Evolutionary conservation across 2,797 vertebrate species (phyloP).

Genomic region (Takifugu rubripes): DNA sequence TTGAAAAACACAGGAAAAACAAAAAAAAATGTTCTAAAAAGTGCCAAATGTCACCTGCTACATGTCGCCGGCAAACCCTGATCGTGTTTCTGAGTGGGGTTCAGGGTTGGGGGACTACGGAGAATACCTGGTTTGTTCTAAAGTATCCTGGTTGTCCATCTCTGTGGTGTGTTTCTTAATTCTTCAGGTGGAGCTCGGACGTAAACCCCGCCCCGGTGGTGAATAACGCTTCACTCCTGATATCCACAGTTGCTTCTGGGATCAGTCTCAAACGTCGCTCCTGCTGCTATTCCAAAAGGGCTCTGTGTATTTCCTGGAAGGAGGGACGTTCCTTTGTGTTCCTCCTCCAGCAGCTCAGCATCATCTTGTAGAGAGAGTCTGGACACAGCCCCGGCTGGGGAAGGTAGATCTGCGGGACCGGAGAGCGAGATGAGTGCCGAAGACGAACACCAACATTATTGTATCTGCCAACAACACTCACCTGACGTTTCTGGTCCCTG

Average conservation of each 20-base stretch:
- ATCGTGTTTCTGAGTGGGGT: slow-evolving; percentile 14
- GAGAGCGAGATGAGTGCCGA: background rate
- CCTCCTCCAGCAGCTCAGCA: slow-evolving; percentile 96
- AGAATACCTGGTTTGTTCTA: slow-evolving; percentile 27
- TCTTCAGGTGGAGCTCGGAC: too few relatives aligned
- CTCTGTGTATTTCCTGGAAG: slow-evolving; percentile 89
- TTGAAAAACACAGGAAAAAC: background rate
- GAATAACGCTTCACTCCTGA: too few relatives aligned
- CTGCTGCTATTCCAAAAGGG: slow-evolving; percentile 79
- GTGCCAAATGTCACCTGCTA: slow-evolving; percentile 73
- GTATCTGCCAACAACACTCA: slow-evolving; percentile 39
- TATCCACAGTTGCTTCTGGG: slow-evolving; percentile 4
- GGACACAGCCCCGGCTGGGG: slow-evolving; percentile 91
- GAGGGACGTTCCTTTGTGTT: slow-evolving; percentile 91
- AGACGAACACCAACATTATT: background rate
- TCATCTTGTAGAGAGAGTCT: slow-evolving; percentile 92
- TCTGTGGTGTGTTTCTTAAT: slow-evolving; percentile 12
- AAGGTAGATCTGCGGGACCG: slow-evolving; percentile 83
- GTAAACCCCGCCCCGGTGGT: too few relatives aligned
- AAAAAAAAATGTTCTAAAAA: slow-evolving; percentile 58
- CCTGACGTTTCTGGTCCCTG: slow-evolving; percentile 96
- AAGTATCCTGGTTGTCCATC: slow-evolving; percentile 32
- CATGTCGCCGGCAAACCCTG: slow-evolving; percentile 52
- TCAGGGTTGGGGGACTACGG: slow-evolving; percentile 7
- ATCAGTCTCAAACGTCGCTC: slow-evolving; percentile 28